A percentile compares a stretch with the other conserved stretches of the same genome.
Conservation (phyloP, 1,140 invertebrate species). For the Periplaneta americana region DNA sequence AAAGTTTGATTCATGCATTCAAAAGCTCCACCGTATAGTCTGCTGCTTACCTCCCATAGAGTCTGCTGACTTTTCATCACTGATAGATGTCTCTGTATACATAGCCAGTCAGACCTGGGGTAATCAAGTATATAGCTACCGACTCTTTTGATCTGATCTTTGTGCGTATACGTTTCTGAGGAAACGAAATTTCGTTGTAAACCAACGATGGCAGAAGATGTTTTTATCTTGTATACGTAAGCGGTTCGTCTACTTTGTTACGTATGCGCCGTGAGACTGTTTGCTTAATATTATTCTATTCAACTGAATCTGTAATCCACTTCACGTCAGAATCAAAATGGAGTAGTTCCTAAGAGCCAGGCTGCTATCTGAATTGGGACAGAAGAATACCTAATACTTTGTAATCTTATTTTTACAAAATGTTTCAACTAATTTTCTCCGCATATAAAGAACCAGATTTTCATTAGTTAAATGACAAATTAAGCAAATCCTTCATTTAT, state of each 20-base stretch:
- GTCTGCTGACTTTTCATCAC: not conserved
- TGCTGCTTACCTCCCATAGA: not conserved
- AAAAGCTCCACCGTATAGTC: not conserved
- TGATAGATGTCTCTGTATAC: not conserved
- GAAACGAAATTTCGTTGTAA: not conserved
- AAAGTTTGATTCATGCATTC: not conserved
- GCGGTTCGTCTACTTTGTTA: not conserved
- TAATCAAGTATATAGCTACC: not conserved
- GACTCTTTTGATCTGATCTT: not conserved
- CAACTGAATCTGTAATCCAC: no score
- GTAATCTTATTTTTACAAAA: no score
- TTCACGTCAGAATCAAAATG: no score
- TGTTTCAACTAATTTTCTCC: no score
- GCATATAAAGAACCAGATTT: no score
- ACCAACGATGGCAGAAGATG: not conserved
- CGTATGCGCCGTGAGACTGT: no score
- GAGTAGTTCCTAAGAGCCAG: no score
- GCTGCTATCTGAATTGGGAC: no score
- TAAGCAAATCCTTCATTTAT: no score
- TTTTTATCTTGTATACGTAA: not conserved
- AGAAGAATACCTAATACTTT: no score
- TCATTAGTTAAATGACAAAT: no score
- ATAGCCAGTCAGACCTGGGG: not conserved
- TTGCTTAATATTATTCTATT: no score
- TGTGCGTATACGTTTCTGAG: not conserved